Conservation (phyloP, 1,140 invertebrate genomes). For the Drosophila gunungcola region DNA sequence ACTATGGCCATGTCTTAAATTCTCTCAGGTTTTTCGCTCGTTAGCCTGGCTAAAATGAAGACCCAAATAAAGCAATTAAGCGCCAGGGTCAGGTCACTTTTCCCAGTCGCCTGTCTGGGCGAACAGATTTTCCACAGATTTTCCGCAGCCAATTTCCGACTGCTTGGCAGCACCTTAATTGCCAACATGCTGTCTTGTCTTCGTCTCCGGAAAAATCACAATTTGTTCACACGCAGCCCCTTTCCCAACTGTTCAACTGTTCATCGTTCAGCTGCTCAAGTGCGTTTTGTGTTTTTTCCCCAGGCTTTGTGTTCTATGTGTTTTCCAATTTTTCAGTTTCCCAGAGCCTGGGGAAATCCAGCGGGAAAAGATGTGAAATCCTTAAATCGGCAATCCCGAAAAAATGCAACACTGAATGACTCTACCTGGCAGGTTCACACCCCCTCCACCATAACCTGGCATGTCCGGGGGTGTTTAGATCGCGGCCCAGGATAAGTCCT, state of each 20-base stretch:
- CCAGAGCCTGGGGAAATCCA: conserved; percentile 18
- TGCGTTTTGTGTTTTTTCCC: conserved; percentile 42
- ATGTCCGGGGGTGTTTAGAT: conserved; percentile 17
- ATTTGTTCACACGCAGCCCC: conserved; percentile 57
- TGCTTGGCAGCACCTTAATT: conserved; percentile 18
- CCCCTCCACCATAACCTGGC: conserved; percentile 24
- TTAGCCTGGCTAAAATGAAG: background rate
- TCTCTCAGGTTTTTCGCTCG: background rate
- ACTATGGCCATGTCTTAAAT: background rate
- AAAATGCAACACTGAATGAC: conserved; percentile 20
- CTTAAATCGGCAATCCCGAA: conserved; percentile 16
- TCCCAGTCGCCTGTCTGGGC: conserved; percentile 24
- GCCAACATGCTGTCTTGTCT: conserved; percentile 16
- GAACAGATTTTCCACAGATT: conserved; percentile 18
- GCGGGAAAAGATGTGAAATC: conserved; percentile 23
- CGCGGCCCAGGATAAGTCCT: conserved; percentile 28
- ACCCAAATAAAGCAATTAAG: conserved; percentile 28
- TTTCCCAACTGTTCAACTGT: background rate
- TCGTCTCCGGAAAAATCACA: conserved; percentile 40
- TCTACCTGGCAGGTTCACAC: conserved; percentile 45
- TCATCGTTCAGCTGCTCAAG: conserved; percentile 53
- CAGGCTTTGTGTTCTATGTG: background rate
- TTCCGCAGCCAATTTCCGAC: conserved; percentile 19
- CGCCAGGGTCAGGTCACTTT: conserved; percentile 17
- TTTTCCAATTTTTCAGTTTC: conserved; percentile 47